Evolutionary conservation across 2,797 vertebrate genomes (phyloP).

Genomic region (Aphelocoma californica): DNA sequence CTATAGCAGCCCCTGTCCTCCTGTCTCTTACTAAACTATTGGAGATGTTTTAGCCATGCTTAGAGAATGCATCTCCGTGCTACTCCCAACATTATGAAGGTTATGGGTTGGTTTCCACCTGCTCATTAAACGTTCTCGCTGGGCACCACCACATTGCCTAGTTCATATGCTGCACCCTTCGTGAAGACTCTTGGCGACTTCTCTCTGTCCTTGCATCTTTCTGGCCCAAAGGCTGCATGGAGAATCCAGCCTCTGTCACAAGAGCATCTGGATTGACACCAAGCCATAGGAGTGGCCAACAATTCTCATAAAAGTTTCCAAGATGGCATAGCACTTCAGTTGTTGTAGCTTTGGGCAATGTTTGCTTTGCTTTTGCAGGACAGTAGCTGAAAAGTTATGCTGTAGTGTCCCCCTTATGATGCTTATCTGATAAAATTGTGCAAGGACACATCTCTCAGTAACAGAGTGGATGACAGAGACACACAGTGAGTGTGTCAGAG

Average conservation of each 20-base stretch:
- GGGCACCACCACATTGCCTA: fast-evolving
- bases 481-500: background rate
- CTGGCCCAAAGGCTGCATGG: background rate
- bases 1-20: background rate
- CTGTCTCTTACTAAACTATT: background rate
- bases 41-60: background rate
- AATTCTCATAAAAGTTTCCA: background rate
- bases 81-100: background rate
- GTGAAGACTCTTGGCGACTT: background rate
- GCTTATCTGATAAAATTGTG: background rate
- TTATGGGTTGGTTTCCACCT: background rate
- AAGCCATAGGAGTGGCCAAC: fast-evolving
- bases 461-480: background rate
- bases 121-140: background rate
- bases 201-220: background rate
- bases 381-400: background rate
- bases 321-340: background rate
- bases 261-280: background rate
- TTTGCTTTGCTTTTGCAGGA: background rate
- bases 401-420: background rate
- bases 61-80: background rate
- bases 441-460: background rate
- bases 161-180: background rate
- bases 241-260: background rate
- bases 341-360: background rate